Base-by-base conservation (phyloP, 2,797 vertebrate genomes). In the Neosalanx taihuensis region DNA sequence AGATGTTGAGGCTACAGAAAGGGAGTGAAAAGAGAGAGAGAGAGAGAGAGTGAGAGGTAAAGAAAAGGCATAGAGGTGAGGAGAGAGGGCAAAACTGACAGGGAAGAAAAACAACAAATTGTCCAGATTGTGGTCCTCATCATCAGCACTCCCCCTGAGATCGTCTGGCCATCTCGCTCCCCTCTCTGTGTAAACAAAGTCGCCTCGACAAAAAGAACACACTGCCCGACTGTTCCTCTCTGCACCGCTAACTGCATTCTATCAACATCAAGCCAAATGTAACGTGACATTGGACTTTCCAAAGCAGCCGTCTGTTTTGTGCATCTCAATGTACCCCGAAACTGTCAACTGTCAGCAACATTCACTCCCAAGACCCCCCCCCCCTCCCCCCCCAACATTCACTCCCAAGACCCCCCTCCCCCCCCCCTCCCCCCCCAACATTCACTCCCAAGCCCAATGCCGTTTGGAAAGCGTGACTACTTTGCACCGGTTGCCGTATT, bases 51-150 rank as follows among this genome's bases (percentile, higher is more conserved):
- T 7, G 18, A 5, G 65, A 20, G 35, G 31, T 2, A 20, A 5
- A 63, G n/a, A 20, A 18, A 31, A n/a, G 61, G 46, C 74, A 58
- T 81, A 70, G 77, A 79, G 57, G 53, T 75, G 72, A 70, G 66
- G 49, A 13, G 71, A 41, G 62, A 59, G 68, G 61, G 72, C 64
- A 18, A 6, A 70, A 76, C 79, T 74, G 72, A 72, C 76, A 81
- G 56, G 30, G 73, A 85, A 82, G 81, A 83, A 86, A 84, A 88
- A 83, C 76, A 86, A 87, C 82, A 88, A 57, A 70, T 79, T 61
- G 30, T 81, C 81, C 80, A 70, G 76, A 86, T 78, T 85, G 72
- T 71, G 63, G 74, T 75, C 75, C 46, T 60, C 78, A 73, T 85
- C 85, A 86, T 80, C 74, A 76, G 76, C 31, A 26, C 69, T 83